Evolutionary conservation across 1,140 invertebrate species (phyloP), one percentile per base, ranked within the genome.

Genomic region (Drosophila auraria): DNA sequence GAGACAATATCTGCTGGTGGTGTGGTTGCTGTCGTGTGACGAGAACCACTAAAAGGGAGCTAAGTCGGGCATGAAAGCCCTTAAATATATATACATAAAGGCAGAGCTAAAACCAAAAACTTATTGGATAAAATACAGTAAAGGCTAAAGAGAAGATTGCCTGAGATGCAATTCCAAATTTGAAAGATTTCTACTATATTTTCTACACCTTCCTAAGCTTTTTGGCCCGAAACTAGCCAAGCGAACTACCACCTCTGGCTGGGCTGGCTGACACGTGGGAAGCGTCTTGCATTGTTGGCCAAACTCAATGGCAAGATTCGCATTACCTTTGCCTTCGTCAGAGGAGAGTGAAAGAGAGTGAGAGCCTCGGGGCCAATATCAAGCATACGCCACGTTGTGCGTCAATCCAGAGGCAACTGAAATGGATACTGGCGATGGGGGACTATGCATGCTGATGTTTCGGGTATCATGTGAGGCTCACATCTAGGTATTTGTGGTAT

Each of bases 321-420:
- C 42, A 36, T 17, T 49, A 70, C 33, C 42, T 33, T 30, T 3
- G 14, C 20, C 51, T 17, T 30, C 27, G 27, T 50, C 30, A 57
- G 2, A 0, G 11, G 20, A 20, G 20, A 20, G 20, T 20, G 20
- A 20, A 20, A 17, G 47, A 33, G 30, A 33, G 30, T 33, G 30
- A 27, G 25, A 36, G 27, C 51, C 53, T 15, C 33, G 17, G 12
- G 36, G 45, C 9, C 36, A 50, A 69, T 53, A 63, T 69, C 33
- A 69, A 62, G 66, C 40, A 62, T 69, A 69, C 66, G 66, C 40
- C 66, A 62, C 36, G 49, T 49, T 40, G 60, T 53, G 8, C 57
- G 44, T 27, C 64, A 68, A 23, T 68, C 57, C 38, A 33, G 20
- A 25, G 33, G 23, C 17, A 63, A 15, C 47, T n/a, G 58, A 33